Evolutionary conservation across 1,140 invertebrate species (phyloP), one percentile per base, ranked within the genome.

Genomic region (Mya arenaria): DNA sequence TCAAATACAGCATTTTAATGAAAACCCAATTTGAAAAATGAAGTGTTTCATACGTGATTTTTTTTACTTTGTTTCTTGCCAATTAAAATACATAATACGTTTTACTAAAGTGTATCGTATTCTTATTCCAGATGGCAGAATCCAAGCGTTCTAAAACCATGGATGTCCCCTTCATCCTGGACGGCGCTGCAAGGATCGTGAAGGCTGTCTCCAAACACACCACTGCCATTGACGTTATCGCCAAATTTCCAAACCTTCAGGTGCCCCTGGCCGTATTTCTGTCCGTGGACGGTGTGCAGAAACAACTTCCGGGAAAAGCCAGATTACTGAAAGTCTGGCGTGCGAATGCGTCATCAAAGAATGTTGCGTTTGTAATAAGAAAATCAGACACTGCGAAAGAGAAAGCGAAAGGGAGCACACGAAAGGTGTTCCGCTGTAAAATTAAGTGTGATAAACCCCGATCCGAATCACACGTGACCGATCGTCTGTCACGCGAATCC

Each of bases 261-360:
- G 25, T 55, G 32, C 65, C 55, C 13, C 39, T 71, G 48, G 77
- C 77, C 4, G 66, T 80, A 23, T 80, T 80, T 48, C 32, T 68
- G 58, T 69, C 55, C 1, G 66, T 71, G n/a, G 77, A 80, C 19
- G 77, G 77, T 8, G 25, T 60, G 5, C 32, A 69, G 55, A 80
- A 80, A 36, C 52, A 80, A 68, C 66, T 80, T 66, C 25, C 65
- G 15, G 77, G 65, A 23, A 80, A 71, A 58, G 62, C 65, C 1
- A 80, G 71, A 39, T 32, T 80, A 34, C 48, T 80, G 55, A 80
- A 80, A 41, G 63, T 71, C 8, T 80, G 65, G 65, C 77, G 77
- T 32, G 55, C 65, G 5, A 28, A 71, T 30, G 77, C 48, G 36
- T 30, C 65, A 23, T 10, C 75, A 10, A 71, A 71, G 32, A 63